Evolutionary conservation across 1,140 invertebrate species (phyloP).

Genomic region (Gryon sp.): DNA sequence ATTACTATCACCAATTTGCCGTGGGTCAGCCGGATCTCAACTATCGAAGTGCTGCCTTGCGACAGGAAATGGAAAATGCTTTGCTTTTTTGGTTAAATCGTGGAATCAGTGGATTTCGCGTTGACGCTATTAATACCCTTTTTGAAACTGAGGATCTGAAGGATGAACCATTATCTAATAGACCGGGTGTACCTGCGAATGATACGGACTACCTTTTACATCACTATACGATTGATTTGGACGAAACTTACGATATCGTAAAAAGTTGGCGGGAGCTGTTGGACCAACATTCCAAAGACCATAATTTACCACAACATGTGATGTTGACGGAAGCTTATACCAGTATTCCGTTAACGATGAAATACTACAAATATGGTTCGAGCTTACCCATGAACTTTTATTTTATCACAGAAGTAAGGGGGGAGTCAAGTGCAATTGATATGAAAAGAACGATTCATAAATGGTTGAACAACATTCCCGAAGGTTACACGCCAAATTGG

Average conservation of each 20-base stretch:
- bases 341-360: conserved; percentile 79
- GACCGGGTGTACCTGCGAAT: conserved; percentile 25
- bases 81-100: conserved; percentile 83
- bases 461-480: conserved; percentile 81
- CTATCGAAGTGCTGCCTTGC: conserved; percentile 81
- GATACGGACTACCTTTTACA: conserved; percentile 70
- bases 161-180: conserved; percentile 70
- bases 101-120: conserved; percentile 86
- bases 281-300: conserved; percentile 32
- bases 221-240: conserved; percentile 70
- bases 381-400: conserved; percentile 83
- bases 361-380: conserved; percentile 82
- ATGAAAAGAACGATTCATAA: conserved; percentile 80
- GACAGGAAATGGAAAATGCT: conserved; percentile 81
- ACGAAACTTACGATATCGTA: conserved; percentile 73
- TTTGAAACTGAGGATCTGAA: conserved; percentile 71
- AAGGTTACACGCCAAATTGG: conserved; percentile 63
- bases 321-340: conserved; percentile 85
- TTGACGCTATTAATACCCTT: conserved; percentile 82
- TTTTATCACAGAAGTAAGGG: conserved; percentile 78
- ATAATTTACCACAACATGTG: conserved; percentile 67
- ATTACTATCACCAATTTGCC: conserved; percentile 83
- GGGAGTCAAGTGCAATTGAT: conserved; percentile 79
- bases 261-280: conserved; percentile 65
- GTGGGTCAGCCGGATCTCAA: conserved; percentile 86